Conservation (phyloP, 2,888 invertebrate genomes). For the Caenorhabditis doughertyi region DNA sequence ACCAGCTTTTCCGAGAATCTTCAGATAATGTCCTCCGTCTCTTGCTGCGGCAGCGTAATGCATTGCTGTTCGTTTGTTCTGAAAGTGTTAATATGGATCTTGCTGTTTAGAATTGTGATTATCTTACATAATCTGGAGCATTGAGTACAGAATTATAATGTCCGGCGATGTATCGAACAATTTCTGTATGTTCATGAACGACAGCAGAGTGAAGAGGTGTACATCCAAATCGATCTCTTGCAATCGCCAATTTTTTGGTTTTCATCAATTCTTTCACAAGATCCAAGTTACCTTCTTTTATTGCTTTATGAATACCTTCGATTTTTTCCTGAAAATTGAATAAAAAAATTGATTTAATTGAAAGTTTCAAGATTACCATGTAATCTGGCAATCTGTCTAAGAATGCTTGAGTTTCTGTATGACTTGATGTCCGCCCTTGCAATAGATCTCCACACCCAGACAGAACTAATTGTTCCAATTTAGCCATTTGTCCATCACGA, state of each 20-base stretch:
- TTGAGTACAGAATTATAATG: slow-evolving; percentile 89
- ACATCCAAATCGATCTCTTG: slow-evolving; percentile 75
- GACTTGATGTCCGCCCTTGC: slow-evolving; percentile 85
- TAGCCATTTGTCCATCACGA: slow-evolving; percentile 79
- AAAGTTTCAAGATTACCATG: slow-evolving; percentile 47
- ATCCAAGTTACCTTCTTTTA: slow-evolving; percentile 90
- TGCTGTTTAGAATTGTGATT: background rate
- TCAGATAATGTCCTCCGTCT: slow-evolving; percentile 85
- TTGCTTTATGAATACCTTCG: slow-evolving; percentile 90
- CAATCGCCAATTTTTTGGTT: slow-evolving; percentile 90
- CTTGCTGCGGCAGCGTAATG: slow-evolving; percentile 91
- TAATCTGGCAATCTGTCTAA: slow-evolving; percentile 74
- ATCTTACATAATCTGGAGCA: slow-evolving; percentile 84
- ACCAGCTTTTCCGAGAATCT: slow-evolving; percentile 89
- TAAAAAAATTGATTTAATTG: background rate
- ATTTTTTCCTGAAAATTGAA: slow-evolving; percentile 89
- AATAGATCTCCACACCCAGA: slow-evolving; percentile 88
- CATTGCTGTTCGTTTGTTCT: slow-evolving; percentile 90
- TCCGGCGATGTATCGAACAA: slow-evolving; percentile 87
- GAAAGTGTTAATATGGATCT: slow-evolving; percentile 37
- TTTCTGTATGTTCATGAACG: slow-evolving; percentile 87
- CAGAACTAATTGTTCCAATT: slow-evolving; percentile 80
- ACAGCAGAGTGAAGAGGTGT: slow-evolving; percentile 91
- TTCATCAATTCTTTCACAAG: slow-evolving; percentile 90
- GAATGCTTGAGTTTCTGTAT: slow-evolving; percentile 79